Conservation (phyloP, 2,113 vertebrate genomes). For the Nycticebus coucang region DNA sequence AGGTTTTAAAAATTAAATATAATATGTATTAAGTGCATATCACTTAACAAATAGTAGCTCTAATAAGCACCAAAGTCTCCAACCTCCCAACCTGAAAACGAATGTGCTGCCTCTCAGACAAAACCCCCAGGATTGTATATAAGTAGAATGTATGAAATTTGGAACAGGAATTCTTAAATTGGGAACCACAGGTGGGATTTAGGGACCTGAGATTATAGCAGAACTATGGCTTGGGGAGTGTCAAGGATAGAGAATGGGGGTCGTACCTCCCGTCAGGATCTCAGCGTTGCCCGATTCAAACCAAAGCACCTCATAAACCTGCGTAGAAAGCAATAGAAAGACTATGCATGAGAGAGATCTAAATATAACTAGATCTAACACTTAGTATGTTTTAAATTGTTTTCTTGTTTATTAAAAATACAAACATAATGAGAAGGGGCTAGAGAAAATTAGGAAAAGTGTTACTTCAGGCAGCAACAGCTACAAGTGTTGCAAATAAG, state of each 20-base stretch:
- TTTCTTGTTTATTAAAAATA: slow-evolving; percentile 41
- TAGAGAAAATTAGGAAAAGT: not conserved
- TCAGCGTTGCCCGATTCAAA: not conserved
- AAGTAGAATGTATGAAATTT: not conserved
- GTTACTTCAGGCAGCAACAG: not conserved
- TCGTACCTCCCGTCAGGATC: not conserved
- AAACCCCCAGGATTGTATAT: not conserved
- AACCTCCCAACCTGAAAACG: not conserved
- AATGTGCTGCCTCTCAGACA: not conserved
- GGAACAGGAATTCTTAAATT: not conserved
- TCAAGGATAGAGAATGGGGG: not conserved
- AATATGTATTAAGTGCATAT: not conserved
- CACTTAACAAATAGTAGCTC: not conserved
- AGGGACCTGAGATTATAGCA: not conserved
- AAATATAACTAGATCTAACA: not conserved
- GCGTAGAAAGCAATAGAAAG: no score
- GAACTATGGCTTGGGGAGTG: not conserved
- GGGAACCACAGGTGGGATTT: not conserved
- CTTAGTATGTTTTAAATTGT: not conserved
- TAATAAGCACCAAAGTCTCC: not conserved
- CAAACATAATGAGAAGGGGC: slow-evolving; percentile 28
- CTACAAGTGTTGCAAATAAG: not conserved
- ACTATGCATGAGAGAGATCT: not conserved
- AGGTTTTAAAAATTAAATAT: slow-evolving; percentile 12
- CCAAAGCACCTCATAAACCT: not conserved